These are phyloP conservation scores for Synergus japonicus DNA, from an alignment of 2,888 invertebrate species.

Conservation along the genomic window DNA sequence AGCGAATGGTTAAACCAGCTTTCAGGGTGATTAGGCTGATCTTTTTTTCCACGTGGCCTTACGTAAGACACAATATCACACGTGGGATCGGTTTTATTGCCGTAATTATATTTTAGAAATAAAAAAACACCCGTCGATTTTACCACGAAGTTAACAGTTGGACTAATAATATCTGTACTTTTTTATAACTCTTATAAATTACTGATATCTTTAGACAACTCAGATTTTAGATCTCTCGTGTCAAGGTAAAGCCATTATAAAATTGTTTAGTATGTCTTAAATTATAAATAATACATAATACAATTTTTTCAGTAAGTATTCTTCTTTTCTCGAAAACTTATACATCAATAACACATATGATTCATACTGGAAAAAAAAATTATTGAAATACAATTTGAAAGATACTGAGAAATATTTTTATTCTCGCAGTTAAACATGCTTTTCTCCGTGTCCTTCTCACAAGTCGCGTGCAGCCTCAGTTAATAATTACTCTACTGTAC, in stretches of 20 bases:
- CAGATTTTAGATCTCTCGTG: not conserved
- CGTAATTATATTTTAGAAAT: constrained; percentile 16
- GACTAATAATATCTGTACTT: not conserved
- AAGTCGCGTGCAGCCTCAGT: not conserved
- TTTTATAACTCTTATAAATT: constrained; percentile 14
- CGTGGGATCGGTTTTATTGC: constrained; percentile 21
- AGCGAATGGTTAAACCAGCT: constrained; percentile 12
- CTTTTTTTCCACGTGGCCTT: constrained; percentile 6
- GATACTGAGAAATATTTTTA: not conserved
- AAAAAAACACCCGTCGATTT: not conserved
- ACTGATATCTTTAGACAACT: constrained; percentile 2
- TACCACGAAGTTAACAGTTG: not conserved
- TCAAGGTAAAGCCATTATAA: not conserved
- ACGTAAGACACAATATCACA: constrained; percentile 9
- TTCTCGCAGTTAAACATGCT: not conserved
- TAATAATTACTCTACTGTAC: not conserved
- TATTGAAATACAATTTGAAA: not conserved
- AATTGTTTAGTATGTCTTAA: not conserved
- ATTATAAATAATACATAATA: not conserved
- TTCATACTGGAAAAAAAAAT: not conserved
- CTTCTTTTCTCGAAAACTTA: not conserved
- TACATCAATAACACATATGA: not conserved
- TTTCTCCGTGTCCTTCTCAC: not conserved
- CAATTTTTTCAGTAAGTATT: not conserved
- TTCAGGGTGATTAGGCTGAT: constrained; percentile 13